Conservation (phyloP, 2,113 vertebrate genomes). For the Ochotona curzoniae region DNA sequence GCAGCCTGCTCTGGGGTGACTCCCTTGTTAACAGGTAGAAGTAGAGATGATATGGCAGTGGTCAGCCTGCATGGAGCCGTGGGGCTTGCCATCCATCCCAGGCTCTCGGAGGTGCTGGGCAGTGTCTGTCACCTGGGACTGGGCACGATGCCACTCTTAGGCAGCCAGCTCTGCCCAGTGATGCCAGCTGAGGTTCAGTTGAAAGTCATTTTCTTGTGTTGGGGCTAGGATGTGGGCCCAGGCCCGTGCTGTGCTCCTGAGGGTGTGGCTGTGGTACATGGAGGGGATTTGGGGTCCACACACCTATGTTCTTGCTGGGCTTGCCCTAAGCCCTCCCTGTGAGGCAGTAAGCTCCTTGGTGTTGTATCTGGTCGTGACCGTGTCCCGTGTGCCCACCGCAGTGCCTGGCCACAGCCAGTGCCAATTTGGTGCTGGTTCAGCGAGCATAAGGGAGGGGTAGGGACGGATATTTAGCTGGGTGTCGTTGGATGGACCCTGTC, state of each 20-base stretch:
- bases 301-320: neutral
- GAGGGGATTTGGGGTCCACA: too few relatives aligned
- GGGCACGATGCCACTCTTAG: too few relatives aligned
- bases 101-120: neutral
- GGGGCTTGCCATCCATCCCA: neutral
- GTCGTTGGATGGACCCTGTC: fast-evolving
- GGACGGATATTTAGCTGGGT: neutral
- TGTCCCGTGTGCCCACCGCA: neutral
- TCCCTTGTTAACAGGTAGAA: too few relatives aligned
- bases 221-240: neutral
- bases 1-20: too few relatives aligned
- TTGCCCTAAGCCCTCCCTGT: neutral
- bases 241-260: neutral
- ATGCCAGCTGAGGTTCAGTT: too few relatives aligned
- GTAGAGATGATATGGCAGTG: too few relatives aligned
- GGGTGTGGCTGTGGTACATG: neutral
- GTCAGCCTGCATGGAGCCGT: too few relatives aligned
- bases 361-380: too few relatives aligned
- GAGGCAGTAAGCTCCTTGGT: too few relatives aligned
- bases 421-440: too few relatives aligned
- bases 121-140: too few relatives aligned
- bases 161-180: neutral
- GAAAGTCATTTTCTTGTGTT: neutral
- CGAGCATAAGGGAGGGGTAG: too few relatives aligned
- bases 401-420: neutral